A percentile compares a stretch with the other conserved stretches of the same genome.
Evolutionary conservation across 2,888 invertebrate genomes (phyloP).

Genomic region (Cheiracanthium punctorium): DNA sequence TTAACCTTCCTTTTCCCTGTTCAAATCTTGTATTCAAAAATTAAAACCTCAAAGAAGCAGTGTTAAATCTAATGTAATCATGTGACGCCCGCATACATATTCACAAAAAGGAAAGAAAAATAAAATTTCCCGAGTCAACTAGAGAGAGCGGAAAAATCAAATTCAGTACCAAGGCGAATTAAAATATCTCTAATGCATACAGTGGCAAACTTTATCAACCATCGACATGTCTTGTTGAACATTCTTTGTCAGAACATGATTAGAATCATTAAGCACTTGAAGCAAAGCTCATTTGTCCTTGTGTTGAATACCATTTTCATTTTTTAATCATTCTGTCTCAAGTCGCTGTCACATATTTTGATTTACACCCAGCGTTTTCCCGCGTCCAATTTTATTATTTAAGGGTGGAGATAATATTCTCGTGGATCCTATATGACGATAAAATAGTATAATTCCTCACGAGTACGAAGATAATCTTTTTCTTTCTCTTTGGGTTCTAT

Average conservation of each 20-base stretch:
- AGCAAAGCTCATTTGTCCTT: slow-evolving; percentile 2
- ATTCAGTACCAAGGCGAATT: not conserved
- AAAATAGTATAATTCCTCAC: not conserved
- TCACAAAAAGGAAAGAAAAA: too few species aligned
- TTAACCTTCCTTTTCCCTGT: too few species aligned
- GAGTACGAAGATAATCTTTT: not conserved
- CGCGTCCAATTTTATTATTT: not conserved
- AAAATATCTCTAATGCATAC: slow-evolving; percentile 6
- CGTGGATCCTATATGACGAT: not conserved
- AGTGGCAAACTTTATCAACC: not conserved
- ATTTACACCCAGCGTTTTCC: not conserved
- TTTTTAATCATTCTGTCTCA: slow-evolving; percentile 1
- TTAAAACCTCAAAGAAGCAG: too few species aligned
- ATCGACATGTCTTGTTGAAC: slow-evolving; percentile 13
- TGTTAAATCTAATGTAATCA: too few species aligned
- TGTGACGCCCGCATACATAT: too few species aligned
- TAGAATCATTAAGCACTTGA: not conserved
- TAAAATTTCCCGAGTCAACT: too few species aligned
- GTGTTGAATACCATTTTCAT: not conserved
- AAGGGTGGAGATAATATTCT: slow-evolving; percentile 19
- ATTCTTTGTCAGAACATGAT: slow-evolving; percentile 19
- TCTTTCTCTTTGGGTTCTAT: not conserved
- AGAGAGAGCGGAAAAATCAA: not conserved
- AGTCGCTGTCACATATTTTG: not conserved
- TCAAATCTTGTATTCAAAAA: too few species aligned